A percentile compares a stretch with the other conserved stretches of the same genome.
phyloP scores from a whole-genome alignment of 2,888 invertebrate genomes.

The Scaptomyza tumidula region DNA sequence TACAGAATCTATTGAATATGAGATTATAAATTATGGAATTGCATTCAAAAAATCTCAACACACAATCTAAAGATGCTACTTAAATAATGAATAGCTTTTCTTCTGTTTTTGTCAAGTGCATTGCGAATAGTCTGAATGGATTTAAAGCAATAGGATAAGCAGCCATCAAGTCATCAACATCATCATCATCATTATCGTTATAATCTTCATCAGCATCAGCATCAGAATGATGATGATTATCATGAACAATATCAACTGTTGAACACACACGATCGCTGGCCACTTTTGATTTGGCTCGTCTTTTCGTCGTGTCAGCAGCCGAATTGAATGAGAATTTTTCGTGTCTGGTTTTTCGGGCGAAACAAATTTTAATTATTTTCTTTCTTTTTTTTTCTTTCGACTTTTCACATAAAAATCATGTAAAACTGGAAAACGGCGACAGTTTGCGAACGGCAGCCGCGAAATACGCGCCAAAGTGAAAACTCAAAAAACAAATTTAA shows the following conservation, averaged over 20 bases:
- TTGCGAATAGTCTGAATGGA: not conserved
- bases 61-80: not conserved
- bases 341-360: slow-evolving; percentile 42
- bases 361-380: slow-evolving; percentile 12
- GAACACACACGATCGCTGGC: slow-evolving; percentile 4
- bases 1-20: too few relatives aligned
- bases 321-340: slow-evolving; percentile 57
- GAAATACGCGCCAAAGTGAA: slow-evolving; percentile 59
- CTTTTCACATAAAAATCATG: slow-evolving; percentile 82
- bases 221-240: slow-evolving; percentile 1
- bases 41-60: not conserved
- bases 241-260: slow-evolving; percentile 10
- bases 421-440: slow-evolving; percentile 83
- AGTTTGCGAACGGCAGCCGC: slow-evolving; percentile 81
- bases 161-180: slow-evolving; percentile 22
- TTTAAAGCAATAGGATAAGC: not conserved
- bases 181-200: slow-evolving; percentile 3
- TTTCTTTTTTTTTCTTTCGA: slow-evolving; percentile 42
- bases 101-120: not conserved
- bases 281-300: slow-evolving; percentile 12
- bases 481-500: slow-evolving; percentile 12
- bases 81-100: not conserved
- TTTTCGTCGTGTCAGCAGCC: slow-evolving; percentile 38
- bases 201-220: slow-evolving; percentile 1
- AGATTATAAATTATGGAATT: too few relatives aligned